phyloP scores from a whole-genome alignment of 2,888 invertebrate species.

The Nomada hirtipes region DNA sequence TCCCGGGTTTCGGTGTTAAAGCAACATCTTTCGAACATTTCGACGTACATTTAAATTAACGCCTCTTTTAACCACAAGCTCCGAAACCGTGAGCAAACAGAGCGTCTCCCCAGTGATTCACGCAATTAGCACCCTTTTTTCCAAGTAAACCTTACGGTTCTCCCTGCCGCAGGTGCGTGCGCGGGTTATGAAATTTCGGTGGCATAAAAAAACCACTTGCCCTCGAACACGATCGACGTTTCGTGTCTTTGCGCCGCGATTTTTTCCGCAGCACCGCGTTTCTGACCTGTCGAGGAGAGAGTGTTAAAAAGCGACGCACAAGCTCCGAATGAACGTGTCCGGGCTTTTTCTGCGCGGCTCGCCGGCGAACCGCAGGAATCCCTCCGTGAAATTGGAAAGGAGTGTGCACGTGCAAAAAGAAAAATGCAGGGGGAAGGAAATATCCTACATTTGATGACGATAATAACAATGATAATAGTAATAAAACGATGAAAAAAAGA shows the following conservation, averaged over 20 bases:
- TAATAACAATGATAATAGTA: no score
- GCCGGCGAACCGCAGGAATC: slow-evolving; percentile 70
- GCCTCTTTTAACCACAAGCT: not conserved
- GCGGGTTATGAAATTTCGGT: slow-evolving; percentile 24
- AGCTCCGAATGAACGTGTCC: slow-evolving; percentile 59
- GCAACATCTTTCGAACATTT: not conserved
- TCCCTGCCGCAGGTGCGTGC: not conserved
- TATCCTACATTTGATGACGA: no score
- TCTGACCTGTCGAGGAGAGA: slow-evolving; percentile 25
- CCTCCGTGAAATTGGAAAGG: slow-evolving; percentile 61
- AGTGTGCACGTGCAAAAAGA: not conserved
- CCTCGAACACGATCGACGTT: slow-evolving; percentile 13
- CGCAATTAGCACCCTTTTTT: slow-evolving; percentile 12
- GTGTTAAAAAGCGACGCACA: slow-evolving; percentile 55
- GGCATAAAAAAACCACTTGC: slow-evolving; percentile 12
- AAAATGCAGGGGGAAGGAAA: not conserved
- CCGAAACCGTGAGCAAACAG: not conserved
- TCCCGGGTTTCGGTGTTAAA: not conserved
- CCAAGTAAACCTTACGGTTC: no score
- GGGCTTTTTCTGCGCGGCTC: slow-evolving; percentile 64
- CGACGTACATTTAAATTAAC: not conserved
- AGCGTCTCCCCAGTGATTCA: not conserved
- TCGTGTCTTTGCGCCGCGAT: slow-evolving; percentile 20
- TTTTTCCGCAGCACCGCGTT: not conserved
- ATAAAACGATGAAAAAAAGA: no score